Evolutionary conservation across 2,888 invertebrate species (phyloP).

Genomic region (Tetragonisca angustula): DNA sequence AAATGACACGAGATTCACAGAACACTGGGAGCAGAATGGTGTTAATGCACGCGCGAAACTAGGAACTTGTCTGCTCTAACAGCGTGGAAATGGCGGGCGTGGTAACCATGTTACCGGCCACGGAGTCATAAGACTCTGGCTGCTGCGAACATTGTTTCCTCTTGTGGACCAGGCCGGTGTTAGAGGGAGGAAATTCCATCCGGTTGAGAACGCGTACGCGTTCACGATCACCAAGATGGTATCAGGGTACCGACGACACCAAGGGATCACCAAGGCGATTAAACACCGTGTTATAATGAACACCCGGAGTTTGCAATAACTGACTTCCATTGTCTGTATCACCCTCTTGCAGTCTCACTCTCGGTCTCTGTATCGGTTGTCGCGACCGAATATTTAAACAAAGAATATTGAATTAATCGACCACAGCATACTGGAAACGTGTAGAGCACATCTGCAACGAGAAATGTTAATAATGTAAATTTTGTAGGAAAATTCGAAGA

Average conservation of each 20-base stretch:
- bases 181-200: conserved; percentile 23
- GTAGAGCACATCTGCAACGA: too few species aligned
- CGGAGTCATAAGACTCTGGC: conserved; percentile 25
- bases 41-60: neutral
- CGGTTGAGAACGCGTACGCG: conserved; percentile 36
- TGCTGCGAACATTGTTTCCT: conserved; percentile 26
- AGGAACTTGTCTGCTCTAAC: neutral
- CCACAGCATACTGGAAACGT: neutral
- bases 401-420: neutral
- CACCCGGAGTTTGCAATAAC: neutral
- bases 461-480: too few species aligned
- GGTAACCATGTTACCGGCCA: neutral
- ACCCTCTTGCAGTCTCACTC: neutral
- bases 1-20: neutral
- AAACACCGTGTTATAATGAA: conserved; percentile 18
- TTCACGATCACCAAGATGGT: conserved; percentile 26
- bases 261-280: conserved; percentile 16
- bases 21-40: neutral
- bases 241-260: conserved; percentile 8
- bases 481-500: too few species aligned
- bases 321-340: neutral
- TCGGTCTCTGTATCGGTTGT: neutral
- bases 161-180: neutral
- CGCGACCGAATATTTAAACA: neutral
- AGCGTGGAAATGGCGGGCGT: neutral